phyloP scores from a whole-genome alignment of 2,113 vertebrate species.

The Oriolus oriolus region DNA sequence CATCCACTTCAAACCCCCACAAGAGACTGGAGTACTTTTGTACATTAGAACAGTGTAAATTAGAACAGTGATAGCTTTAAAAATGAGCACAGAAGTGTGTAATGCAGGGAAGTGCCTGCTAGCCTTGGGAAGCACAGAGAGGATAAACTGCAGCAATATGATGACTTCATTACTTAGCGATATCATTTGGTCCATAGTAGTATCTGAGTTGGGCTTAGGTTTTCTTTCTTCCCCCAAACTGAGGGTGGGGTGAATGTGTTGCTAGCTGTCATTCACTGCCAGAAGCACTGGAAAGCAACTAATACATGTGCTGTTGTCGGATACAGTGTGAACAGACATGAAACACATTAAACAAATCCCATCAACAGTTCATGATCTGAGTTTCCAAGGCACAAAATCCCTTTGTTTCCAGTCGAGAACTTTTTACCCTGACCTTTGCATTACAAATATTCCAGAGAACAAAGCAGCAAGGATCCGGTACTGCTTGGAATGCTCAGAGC shows the following conservation, averaged over 20 bases:
- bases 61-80: neutral
- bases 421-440: neutral
- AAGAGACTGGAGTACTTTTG: neutral
- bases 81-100: neutral
- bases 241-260: neutral
- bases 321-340: neutral
- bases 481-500: neutral
- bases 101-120: neutral
- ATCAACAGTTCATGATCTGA: neutral
- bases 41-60: neutral
- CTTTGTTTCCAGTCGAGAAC: neutral
- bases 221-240: neutral
- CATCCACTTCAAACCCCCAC: neutral
- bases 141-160: neutral
- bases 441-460: neutral
- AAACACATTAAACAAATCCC: neutral
- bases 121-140: too few relatives aligned
- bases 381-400: neutral
- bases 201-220: neutral
- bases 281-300: neutral
- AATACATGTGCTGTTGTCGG: accelerated
- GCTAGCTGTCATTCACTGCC: neutral
- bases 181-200: neutral
- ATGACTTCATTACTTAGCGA: neutral
- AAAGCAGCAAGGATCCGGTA: neutral